phyloP scores from a whole-genome alignment of 2,113 vertebrate species.

The Platichthys flesus region DNA sequence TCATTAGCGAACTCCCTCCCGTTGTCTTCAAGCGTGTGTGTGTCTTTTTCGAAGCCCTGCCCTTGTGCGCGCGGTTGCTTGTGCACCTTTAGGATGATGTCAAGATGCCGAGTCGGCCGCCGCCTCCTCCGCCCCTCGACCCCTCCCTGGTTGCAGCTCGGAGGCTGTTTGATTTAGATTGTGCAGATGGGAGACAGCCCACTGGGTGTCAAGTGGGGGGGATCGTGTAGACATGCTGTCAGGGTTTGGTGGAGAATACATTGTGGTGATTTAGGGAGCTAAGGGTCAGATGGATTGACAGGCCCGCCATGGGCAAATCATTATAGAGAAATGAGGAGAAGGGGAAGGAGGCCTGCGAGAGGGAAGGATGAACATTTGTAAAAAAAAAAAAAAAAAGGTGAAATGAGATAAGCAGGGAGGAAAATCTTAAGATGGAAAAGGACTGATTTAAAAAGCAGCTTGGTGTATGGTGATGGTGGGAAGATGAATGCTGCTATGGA shows the following conservation, averaged over 20 bases:
- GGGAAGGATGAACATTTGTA: conserved; percentile 33
- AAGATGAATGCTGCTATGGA: conserved; percentile 21
- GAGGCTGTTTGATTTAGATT: conserved; percentile 72
- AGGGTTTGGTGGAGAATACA: conserved; percentile 71
- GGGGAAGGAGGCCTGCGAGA: conserved; percentile 31
- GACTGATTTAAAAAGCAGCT: conserved; percentile 51
- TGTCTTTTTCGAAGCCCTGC: conserved; percentile 23
- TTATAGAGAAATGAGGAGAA: conserved; percentile 53
- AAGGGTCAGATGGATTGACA: conserved; percentile 74
- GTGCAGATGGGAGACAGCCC: conserved; percentile 71
- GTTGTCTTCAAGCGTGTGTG: neutral
- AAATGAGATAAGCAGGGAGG: conserved; percentile 19
- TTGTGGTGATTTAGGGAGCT: conserved; percentile 74
- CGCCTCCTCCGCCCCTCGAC: neutral
- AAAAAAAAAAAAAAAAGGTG: conserved; percentile 14
- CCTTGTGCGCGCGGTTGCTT: neutral
- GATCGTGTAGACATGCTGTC: conserved; percentile 66
- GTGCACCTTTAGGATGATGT: conserved; percentile 47
- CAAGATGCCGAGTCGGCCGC: conserved; percentile 25
- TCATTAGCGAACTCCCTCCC: conserved; percentile 16
- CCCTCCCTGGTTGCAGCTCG: conserved; percentile 30
- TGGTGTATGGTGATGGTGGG: conserved; percentile 1
- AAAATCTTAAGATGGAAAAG: conserved; percentile 29
- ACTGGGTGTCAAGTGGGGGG: conserved; percentile 72
- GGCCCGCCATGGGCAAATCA: conserved; percentile 46